Conservation (phyloP, 1,140 invertebrate genomes). For the Drosophila hydei region DNA sequence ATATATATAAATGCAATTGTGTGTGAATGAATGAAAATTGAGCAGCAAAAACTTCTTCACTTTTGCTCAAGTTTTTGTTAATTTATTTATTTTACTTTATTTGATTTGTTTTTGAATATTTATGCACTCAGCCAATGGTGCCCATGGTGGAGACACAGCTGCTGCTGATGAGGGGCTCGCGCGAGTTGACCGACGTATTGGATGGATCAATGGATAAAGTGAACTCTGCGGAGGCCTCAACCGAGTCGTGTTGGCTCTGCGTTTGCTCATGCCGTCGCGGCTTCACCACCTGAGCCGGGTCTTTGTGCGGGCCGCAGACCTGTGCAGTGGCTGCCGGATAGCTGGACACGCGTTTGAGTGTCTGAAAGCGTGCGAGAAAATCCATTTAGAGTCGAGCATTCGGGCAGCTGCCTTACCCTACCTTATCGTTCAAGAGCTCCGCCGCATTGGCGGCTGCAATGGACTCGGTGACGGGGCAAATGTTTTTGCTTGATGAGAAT, state of each 20-base stretch:
- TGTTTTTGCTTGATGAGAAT: conserved; percentile 90
- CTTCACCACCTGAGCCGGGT: conserved; percentile 69
- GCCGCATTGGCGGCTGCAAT: conserved; percentile 69
- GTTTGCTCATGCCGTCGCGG: conserved; percentile 84
- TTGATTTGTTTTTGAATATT: neutral
- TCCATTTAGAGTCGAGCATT: no score
- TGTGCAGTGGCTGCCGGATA: conserved; percentile 75
- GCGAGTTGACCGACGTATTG: conserved; percentile 81
- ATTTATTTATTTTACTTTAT: no score
- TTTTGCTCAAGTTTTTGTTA: no score
- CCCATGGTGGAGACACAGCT: conserved; percentile 70
- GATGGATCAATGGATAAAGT: conserved; percentile 82
- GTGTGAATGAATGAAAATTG: neutral
- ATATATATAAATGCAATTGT: conserved; percentile 22
- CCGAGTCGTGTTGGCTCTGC: conserved; percentile 85
- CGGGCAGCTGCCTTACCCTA: no score
- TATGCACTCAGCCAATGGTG: conserved; percentile 56
- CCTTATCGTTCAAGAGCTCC: conserved; percentile 64
- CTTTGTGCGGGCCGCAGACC: conserved; percentile 64
- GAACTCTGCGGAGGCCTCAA: conserved; percentile 77
- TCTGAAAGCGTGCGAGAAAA: no score
- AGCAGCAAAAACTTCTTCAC: neutral
- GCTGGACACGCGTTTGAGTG: conserved; percentile 79
- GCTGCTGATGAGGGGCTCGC: conserved; percentile 77
- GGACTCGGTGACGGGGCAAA: conserved; percentile 85